Conservation (phyloP, 1,140 invertebrate genomes). For the Camponotus vicinus region DNA sequence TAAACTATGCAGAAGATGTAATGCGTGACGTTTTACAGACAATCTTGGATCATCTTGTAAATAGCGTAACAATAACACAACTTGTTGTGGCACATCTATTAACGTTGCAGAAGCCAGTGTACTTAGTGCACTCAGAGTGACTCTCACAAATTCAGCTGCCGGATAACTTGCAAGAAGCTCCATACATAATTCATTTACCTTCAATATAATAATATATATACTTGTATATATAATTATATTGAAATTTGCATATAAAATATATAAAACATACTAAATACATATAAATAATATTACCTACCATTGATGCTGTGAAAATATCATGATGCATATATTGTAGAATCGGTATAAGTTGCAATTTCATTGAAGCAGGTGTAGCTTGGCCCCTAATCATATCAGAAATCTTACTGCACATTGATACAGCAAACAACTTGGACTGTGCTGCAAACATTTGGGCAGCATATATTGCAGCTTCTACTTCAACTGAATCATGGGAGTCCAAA, state of each 20-base stretch:
- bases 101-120: conserved; percentile 95
- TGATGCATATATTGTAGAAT: conserved; percentile 98
- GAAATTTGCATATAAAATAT: neutral
- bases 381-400: conserved; percentile 98
- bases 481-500: conserved; percentile 97
- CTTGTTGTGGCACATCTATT: conserved; percentile 96
- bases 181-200: conserved; percentile 92
- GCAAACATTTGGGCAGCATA: conserved; percentile 97
- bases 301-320: conserved; percentile 93
- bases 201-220: conserved; percentile 46
- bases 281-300: conserved; percentile 87
- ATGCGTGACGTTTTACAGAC: conserved; percentile 91
- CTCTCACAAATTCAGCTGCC: conserved; percentile 94
- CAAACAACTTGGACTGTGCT: conserved; percentile 96
- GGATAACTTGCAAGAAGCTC: conserved; percentile 95
- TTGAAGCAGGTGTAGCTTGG: conserved; percentile 95
- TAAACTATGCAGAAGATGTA: conserved; percentile 91
- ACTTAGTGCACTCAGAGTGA: conserved; percentile 95
- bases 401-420: conserved; percentile 98
- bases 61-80: conserved; percentile 87
- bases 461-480: conserved; percentile 98
- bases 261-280: neutral
- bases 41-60: conserved; percentile 89
- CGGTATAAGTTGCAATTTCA: conserved; percentile 96
- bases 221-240: neutral